Conservation (phyloP, 1,140 invertebrate genomes). For the Zaprionus lachaisei region DNA sequence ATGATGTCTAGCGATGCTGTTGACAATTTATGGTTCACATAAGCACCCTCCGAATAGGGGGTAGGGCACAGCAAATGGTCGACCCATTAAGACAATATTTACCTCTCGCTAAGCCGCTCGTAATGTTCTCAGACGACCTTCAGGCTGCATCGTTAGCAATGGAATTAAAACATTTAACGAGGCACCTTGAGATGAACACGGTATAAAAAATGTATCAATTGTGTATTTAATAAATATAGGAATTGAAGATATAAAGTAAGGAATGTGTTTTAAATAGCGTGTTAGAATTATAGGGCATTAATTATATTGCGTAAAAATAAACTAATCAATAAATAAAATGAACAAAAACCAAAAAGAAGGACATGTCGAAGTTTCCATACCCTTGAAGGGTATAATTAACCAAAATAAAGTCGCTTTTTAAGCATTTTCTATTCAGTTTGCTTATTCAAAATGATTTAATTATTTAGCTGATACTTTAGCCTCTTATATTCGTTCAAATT, state of each 20-base stretch:
- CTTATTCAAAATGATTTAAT: no score
- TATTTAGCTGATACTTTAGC: background rate
- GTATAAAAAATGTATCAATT: background rate
- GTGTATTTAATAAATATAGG: background rate
- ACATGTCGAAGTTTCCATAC: no score
- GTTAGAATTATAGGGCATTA: no score
- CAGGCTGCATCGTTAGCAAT: conserved; percentile 9
- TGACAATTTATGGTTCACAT: conserved; percentile 69
- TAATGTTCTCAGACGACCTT: conserved; percentile 36
- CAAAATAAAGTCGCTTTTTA: no score
- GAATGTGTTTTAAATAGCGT: no score
- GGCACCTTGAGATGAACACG: background rate
- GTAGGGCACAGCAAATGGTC: conserved; percentile 26
- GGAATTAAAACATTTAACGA: background rate
- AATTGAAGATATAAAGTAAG: background rate
- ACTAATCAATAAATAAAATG: no score
- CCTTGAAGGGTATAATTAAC: no score
- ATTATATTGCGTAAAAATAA: no score
- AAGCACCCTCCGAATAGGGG: conserved; percentile 11
- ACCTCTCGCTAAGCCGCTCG: conserved; percentile 25
- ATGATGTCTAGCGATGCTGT: conserved; percentile 70
- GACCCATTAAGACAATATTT: conserved; percentile 47
- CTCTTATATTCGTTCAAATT: background rate
- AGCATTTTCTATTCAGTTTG: no score
- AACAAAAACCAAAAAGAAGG: no score